Percentiles rank a stretch among this genome's conserved stretches.
phyloP scores from a whole-genome alignment of 2,888 invertebrate species.

The Muschampia plurimacula region DNA sequence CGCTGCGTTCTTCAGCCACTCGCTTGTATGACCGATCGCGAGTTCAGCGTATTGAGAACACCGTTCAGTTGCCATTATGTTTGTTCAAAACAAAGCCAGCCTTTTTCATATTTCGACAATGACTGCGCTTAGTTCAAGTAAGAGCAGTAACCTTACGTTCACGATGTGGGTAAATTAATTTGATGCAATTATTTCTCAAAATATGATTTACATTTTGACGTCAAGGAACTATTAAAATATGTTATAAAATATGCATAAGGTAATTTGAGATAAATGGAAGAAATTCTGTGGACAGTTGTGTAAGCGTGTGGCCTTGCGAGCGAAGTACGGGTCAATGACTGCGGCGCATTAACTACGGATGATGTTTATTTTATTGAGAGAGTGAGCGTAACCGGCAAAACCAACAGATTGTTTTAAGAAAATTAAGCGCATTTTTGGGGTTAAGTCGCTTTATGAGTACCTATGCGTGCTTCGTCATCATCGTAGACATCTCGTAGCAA shows the following conservation, averaged over 20 bases:
- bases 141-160: constrained; percentile 52
- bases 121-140: constrained; percentile 51
- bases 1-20: constrained; percentile 55
- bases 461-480: background rate
- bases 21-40: constrained; percentile 69
- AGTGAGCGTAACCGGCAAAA: constrained; percentile 54
- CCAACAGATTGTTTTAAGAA: constrained; percentile 26
- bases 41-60: constrained; percentile 79
- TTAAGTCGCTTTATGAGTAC: constrained; percentile 32
- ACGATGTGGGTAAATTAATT: constrained; percentile 13
- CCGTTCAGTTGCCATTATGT: constrained; percentile 66
- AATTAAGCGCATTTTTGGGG: constrained; percentile 10
- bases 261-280: constrained; percentile 55
- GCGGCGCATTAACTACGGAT: constrained; percentile 56
- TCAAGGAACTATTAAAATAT: constrained; percentile 17
- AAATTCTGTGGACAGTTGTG: constrained; percentile 69
- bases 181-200: constrained; percentile 12
- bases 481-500: constrained; percentile 23
- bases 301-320: constrained; percentile 79
- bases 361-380: constrained; percentile 79
- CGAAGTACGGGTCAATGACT: constrained; percentile 75
- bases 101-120: constrained; percentile 63
- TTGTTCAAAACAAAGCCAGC: constrained; percentile 68
- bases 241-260: constrained; percentile 26
- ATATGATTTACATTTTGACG: constrained; percentile 7